Evolutionary conservation across 2,113 vertebrate species (phyloP).

Genomic region (Lanius collurio): DNA sequence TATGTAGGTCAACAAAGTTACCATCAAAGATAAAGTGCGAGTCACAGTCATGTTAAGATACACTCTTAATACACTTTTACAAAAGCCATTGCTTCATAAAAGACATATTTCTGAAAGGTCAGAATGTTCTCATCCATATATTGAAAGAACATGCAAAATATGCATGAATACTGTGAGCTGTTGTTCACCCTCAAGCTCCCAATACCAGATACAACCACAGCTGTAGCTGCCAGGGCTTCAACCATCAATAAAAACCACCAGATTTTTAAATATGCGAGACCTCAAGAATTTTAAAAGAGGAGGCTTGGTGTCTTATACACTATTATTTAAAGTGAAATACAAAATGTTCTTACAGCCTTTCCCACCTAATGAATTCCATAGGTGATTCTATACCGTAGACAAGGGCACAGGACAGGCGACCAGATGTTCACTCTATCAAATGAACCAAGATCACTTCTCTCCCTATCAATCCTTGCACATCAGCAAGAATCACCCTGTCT

Average conservation of each 20-base stretch:
- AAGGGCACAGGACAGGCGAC: not conserved
- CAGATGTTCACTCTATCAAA: not conserved
- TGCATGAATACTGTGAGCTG: not conserved
- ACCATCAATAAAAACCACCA: not conserved
- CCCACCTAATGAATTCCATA: not conserved
- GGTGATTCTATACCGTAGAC: not conserved
- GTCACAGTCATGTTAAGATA: not conserved
- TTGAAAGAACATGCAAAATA: not conserved
- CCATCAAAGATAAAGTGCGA: not conserved
- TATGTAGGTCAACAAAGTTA: not conserved
- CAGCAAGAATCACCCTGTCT: not conserved
- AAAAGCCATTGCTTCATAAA: not conserved
- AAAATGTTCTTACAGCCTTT: not conserved
- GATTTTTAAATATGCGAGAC: fast-evolving
- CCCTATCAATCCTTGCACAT: not conserved
- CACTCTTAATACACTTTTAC: not conserved
- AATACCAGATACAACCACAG: not conserved
- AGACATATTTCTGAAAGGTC: not conserved
- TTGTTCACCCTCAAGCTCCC: not conserved
- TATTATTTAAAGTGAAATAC: not conserved
- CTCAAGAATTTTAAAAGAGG: not conserved
- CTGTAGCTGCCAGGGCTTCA: not conserved
- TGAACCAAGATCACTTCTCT: not conserved
- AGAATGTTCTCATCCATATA: not conserved
- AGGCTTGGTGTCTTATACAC: not conserved